These are phyloP conservation scores for Isoperla grammatica DNA, from an alignment of 2,888 invertebrate genomes.

Conservation along the genomic window DNA sequence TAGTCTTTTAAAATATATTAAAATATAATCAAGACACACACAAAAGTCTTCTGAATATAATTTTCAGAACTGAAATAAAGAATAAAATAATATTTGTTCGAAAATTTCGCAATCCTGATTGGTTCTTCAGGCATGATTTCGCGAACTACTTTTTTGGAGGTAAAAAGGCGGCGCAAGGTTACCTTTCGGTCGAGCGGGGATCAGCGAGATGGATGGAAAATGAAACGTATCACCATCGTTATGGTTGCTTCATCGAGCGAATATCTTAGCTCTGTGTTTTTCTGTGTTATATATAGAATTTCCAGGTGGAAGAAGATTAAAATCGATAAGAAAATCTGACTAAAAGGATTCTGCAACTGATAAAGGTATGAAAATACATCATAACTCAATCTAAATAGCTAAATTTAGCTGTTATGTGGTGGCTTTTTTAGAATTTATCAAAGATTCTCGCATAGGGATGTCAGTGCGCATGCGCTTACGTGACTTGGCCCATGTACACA, in stretches of 20 bases:
- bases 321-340: not conserved
- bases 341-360: not conserved
- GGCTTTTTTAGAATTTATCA: constrained; percentile 19
- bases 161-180: no score
- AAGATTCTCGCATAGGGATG: constrained; percentile 7
- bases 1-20: no score
- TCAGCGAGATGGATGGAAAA: constrained; percentile 23
- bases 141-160: no score
- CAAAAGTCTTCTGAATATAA: no score
- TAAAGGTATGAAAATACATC: constrained; percentile 8
- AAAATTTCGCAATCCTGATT: no score
- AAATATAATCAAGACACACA: no score
- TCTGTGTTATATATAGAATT: not conserved
- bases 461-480: constrained; percentile 30
- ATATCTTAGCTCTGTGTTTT: not conserved
- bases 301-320: not conserved
- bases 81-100: no score
- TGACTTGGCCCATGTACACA: constrained; percentile 27
- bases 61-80: no score
- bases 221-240: constrained; percentile 28
- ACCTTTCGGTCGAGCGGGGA: no score
- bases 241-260: constrained; percentile 16
- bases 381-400: not conserved
- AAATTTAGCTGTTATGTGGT: constrained; percentile 13
- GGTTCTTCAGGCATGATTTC: no score